These are phyloP conservation scores for Podotricha telesiphe DNA, from an alignment of 2,888 invertebrate genomes.

Conservation along the genomic window DNA sequence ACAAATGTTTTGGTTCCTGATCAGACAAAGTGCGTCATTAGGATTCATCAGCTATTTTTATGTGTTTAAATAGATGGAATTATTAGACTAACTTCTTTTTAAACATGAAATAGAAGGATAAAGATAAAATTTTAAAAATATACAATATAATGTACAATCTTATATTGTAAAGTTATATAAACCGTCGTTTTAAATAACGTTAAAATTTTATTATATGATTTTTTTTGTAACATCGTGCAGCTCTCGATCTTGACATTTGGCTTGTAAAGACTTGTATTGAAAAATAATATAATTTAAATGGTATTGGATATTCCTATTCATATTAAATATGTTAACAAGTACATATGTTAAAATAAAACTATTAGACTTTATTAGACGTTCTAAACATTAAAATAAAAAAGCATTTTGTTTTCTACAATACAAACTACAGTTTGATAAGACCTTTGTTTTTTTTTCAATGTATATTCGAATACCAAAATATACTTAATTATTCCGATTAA, in stretches of 20 bases:
- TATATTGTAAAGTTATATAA: background rate
- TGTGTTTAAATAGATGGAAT: too few relatives aligned
- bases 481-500: too few relatives aligned
- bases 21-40: background rate
- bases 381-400: too few relatives aligned
- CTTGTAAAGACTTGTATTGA: constrained; percentile 50
- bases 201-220: constrained; percentile 6
- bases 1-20: constrained; percentile 1
- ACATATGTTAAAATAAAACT: background rate
- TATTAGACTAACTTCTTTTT: too few relatives aligned
- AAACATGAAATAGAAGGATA: too few relatives aligned
- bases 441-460: too few relatives aligned
- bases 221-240: constrained; percentile 54
- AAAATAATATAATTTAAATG: constrained; percentile 45
- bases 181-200: background rate
- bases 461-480: too few relatives aligned
- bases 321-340: constrained; percentile 39
- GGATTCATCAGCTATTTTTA: background rate
- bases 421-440: too few relatives aligned
- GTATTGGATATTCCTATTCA: constrained; percentile 48
- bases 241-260: constrained; percentile 68
- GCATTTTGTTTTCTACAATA: too few relatives aligned
- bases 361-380: background rate
- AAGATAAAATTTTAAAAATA: too few relatives aligned
- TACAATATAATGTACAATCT: too few relatives aligned